Conservation (phyloP, 1,140 invertebrate species). For the Maniola jurtina region DNA sequence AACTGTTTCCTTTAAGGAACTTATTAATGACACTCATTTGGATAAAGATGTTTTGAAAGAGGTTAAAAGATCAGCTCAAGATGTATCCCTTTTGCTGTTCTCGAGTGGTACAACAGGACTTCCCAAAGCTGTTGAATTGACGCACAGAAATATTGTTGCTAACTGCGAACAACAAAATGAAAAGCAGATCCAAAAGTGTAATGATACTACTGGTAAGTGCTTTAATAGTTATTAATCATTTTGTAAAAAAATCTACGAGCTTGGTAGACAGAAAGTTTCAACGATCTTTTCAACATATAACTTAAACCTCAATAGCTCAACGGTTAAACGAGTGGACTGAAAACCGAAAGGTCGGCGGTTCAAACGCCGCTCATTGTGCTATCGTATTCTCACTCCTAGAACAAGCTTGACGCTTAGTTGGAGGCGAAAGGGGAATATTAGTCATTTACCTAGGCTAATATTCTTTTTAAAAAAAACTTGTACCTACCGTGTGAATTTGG, state of each 20-base stretch:
- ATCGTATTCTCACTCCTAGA: too few relatives aligned
- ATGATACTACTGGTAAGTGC: constrained; percentile 52
- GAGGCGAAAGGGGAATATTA: too few relatives aligned
- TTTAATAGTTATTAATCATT: neutral
- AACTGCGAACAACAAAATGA: constrained; percentile 79
- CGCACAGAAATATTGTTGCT: constrained; percentile 82
- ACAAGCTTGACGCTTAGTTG: too few relatives aligned
- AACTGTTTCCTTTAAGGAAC: constrained; percentile 80
- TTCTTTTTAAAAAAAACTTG: too few relatives aligned
- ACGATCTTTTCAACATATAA: too few relatives aligned
- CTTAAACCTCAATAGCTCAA: too few relatives aligned
- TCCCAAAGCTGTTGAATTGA: constrained; percentile 92
- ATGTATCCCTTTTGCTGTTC: constrained; percentile 81
- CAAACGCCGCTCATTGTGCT: too few relatives aligned
- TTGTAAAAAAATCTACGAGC: too few relatives aligned
- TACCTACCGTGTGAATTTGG: neutral
- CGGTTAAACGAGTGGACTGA: too few relatives aligned
- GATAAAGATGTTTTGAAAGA: constrained; percentile 73
- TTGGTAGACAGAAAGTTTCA: too few relatives aligned
- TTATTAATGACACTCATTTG: constrained; percentile 66
- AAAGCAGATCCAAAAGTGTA: constrained; percentile 46
- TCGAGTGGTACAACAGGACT: constrained; percentile 95
- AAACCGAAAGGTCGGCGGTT: too few relatives aligned
- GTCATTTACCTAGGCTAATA: too few relatives aligned
- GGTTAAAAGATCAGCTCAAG: constrained; percentile 61